A percentile compares a stretch with the other conserved stretches of the same genome.
phyloP scores from a whole-genome alignment of 2,888 invertebrate genomes.

The Mythimna ferrago region DNA sequence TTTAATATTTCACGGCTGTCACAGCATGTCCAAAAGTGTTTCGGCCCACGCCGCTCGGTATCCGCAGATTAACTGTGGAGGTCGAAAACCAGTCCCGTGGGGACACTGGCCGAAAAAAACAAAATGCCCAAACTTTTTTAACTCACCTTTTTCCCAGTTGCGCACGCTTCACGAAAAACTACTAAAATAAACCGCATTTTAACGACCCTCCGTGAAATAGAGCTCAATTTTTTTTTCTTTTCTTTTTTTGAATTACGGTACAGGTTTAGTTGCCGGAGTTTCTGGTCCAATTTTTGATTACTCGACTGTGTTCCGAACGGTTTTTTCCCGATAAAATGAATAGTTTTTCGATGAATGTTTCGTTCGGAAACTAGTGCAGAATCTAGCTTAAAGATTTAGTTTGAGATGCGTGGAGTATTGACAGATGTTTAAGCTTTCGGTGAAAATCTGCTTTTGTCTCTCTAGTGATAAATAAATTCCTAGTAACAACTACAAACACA shows the following conservation, averaged over 20 bases:
- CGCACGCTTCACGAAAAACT: conserved; percentile 68
- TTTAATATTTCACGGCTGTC: conserved; percentile 68
- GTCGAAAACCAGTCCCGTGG: conserved; percentile 57
- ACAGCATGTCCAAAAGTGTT: conserved; percentile 59
- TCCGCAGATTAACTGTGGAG: conserved; percentile 67
- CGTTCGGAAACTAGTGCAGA: conserved; percentile 1
- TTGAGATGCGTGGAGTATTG: conserved; percentile 2
- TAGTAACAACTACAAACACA: neutral
- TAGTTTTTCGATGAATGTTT: conserved; percentile 38
- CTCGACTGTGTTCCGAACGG: conserved; percentile 32
- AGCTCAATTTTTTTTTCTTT: conserved; percentile 53
- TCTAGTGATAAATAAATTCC: neutral
- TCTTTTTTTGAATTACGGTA: conserved; percentile 63
- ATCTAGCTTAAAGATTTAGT: conserved; percentile 18
- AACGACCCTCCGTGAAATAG: conserved; percentile 69
- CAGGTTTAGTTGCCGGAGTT: conserved; percentile 54
- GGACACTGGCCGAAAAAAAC: conserved; percentile 51
- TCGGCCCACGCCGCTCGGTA: conserved; percentile 58
- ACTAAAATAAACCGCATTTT: conserved; percentile 73
- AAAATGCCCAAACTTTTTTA: conserved; percentile 57
- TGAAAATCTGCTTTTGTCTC: neutral
- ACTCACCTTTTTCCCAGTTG: conserved; percentile 59
- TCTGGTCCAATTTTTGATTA: conserved; percentile 56
- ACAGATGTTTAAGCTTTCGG: neutral
- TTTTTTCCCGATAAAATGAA: conserved; percentile 38